Evolutionary conservation across 2,113 vertebrate species (phyloP).

Genomic region (Panthera tigris): DNA sequence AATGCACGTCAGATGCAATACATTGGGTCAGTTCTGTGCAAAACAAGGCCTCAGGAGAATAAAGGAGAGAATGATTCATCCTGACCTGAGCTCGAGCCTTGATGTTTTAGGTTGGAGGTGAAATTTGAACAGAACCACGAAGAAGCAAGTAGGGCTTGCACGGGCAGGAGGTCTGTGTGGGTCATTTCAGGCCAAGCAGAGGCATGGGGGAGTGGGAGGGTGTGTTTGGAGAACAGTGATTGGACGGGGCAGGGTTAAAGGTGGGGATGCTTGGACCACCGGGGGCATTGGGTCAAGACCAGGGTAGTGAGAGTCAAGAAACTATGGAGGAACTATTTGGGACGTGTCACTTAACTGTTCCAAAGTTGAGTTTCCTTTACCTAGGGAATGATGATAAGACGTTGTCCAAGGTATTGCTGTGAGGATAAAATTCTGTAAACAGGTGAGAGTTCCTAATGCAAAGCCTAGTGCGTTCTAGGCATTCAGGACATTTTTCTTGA

Average conservation of each 20-base stretch:
- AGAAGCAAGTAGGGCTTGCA: neutral
- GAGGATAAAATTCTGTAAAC: neutral
- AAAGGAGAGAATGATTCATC: neutral
- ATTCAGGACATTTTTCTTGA: neutral
- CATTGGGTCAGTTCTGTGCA: neutral
- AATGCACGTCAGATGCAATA: neutral
- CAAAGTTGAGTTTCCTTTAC: neutral
- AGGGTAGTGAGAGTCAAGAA: neutral
- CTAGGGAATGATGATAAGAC: neutral
- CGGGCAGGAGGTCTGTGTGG: neutral
- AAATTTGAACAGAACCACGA: neutral
- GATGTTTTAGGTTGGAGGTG: neutral
- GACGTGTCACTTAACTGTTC: neutral
- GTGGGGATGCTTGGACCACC: too few relatives aligned
- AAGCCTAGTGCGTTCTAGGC: neutral
- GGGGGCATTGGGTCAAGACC: neutral
- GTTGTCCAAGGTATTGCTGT: neutral
- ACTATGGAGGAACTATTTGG: neutral
- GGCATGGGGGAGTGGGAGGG: rapidly evolving
- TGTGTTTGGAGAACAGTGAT: neutral
- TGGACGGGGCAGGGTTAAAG: neutral
- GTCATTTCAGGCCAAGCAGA: neutral
- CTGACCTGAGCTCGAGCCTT: neutral
- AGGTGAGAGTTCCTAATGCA: neutral
- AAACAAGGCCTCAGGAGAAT: neutral